Base-by-base conservation (phyloP, 2,113 vertebrate species). In the Gasterosteus aculeatus region DNA sequence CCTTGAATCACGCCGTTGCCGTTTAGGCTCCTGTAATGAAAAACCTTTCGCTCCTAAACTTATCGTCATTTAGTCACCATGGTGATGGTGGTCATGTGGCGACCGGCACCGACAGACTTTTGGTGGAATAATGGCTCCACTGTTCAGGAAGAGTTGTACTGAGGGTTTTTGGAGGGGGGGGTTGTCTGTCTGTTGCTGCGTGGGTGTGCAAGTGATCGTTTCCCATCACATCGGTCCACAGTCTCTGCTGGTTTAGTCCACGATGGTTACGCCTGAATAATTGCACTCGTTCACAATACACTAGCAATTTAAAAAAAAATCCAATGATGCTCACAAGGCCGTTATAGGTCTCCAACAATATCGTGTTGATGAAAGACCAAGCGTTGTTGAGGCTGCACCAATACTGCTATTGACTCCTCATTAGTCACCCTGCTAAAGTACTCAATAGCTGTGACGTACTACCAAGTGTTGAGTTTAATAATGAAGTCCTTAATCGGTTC, bases 51-150 rank as follows among this genome's bases (percentile, higher is more conserved):
- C 72, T 87, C 63, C 75, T 35, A 82, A 83, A 83, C 75, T 54
- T 59, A 75, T 81, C 81, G 71, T 72, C 61, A 62, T 72, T 61
- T 63, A 39, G 89, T 94, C 81, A 31, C 89, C 92, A 93, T 93
- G 91, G 91, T 82, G 86, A 93, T 81, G 74, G 84, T 62, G 80
- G 88, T 88, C 87, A 87, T 87, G 82, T 79, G 81, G 73, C 44
- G 69, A 89, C 89, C 78, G 76, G 84, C 82, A 56, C 80, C 82
- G 77, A 83, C 80, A 72, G 59, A 72, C 80, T 51, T 53, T 46
- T 49, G 44, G 38, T 88, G 72, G 89, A 90, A 93, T 92, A 93
- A 92, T 80, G 85, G 88, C 71, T 74, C 62, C 16, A 78, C 85
- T 92, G 88, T 92, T 85, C 59, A 64, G 49, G 19, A 46, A 31